Evolutionary conservation across 1,140 invertebrate genomes (phyloP).

Genomic region (Lethocerus indicus): DNA sequence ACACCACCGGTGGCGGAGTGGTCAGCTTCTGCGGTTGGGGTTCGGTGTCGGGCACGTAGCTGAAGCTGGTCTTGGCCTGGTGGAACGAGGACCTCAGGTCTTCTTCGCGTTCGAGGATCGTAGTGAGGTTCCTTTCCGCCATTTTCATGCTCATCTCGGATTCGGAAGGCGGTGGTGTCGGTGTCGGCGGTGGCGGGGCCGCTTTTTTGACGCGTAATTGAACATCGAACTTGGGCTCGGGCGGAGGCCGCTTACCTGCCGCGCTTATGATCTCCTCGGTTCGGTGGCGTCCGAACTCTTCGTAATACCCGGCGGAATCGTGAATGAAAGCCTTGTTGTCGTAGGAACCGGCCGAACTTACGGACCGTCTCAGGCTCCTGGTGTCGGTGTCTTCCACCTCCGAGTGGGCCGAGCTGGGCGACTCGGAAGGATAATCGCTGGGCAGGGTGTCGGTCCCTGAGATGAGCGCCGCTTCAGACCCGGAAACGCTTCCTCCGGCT

Average conservation of each 20-base stretch:
- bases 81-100: constrained; percentile 32
- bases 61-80: constrained; percentile 41
- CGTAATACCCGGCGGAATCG: constrained; percentile 32
- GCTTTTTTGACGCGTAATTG: constrained; percentile 53
- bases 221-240: constrained; percentile 61
- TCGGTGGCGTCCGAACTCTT: constrained; percentile 31
- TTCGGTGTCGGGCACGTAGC: constrained; percentile 44
- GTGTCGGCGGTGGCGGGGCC: constrained; percentile 38
- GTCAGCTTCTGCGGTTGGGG: constrained; percentile 29
- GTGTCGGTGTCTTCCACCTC: constrained; percentile 53
- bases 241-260: constrained; percentile 20
- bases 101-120: constrained; percentile 55
- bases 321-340: constrained; percentile 52
- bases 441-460: constrained; percentile 62
- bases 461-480: constrained; percentile 44
- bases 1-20: constrained; percentile 45
- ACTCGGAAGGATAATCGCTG: constrained; percentile 80
- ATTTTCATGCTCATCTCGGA: constrained; percentile 41
- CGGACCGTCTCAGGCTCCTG: constrained; percentile 21
- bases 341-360: constrained; percentile 48
- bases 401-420: constrained; percentile 38
- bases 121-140: constrained; percentile 42
- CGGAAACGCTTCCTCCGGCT: constrained; percentile 42
- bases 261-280: constrained; percentile 22
- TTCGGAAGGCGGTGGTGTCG: constrained; percentile 44